Evolutionary conservation across 2,888 invertebrate species (phyloP), one percentile per base, ranked within the genome.

Genomic region (Epinotia demarniana): DNA sequence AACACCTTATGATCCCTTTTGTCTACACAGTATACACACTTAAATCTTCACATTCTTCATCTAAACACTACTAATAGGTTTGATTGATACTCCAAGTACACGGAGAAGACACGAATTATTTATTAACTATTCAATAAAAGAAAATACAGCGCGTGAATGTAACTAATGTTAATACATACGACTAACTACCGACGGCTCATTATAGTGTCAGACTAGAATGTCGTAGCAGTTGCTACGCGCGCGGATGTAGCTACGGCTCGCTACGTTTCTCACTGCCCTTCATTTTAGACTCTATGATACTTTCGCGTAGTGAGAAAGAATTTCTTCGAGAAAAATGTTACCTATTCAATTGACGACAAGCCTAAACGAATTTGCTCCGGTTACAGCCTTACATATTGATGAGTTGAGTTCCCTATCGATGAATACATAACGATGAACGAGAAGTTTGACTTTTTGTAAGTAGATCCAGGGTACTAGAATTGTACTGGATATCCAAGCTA

Each of bases 221-320:
- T 60, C 75, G 75, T 75, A 75, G 75, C 75, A 58, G 60, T 49
- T 53, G 75, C 75, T 75, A 75, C 75, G 75, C 68, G 53, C 43
- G 64, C 60, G 39, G 49, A 64, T 12, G 46, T 58, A 39, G 75
- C 75, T 75, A 71, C 75, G 75, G 16, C 60, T n/a, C 9, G 70
- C 75, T 75, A 75, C 75, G 75, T 58, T 39, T 13, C 57, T 27
- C 43, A 23, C 39, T 39, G 8, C 16, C n/a, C 49, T 33, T 60
- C 8, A 69, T 61, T 60, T 18, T 12, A 70, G 16, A 23, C 33
- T 58, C 58, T n/a, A 16, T n/a, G 16, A 60, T 61, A 33, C 16
- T 61, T 61, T 27, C 18, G 13, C 6, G 61, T 60, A 27, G 11
- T 27, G 33, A 53, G 23, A 27, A 66, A 66, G 2, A 66, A 11